Evolutionary conservation across 2,113 vertebrate genomes (phyloP), one percentile per base, ranked within the genome.

Genomic region (Fukomys damarensis): DNA sequence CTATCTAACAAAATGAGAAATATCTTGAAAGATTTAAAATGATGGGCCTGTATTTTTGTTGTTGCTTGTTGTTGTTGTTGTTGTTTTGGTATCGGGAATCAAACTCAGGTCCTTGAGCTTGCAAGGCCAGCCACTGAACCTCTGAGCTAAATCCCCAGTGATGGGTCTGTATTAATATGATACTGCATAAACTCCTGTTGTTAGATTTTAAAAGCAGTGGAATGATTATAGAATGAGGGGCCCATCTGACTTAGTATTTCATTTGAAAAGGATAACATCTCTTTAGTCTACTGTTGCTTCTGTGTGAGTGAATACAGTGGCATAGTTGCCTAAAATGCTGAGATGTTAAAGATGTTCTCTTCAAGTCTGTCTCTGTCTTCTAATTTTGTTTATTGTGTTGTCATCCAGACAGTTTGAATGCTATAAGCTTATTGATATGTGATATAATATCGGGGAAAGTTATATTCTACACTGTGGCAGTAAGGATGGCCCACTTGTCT

Each of bases 381-480:
- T 82, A 59, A 89, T 80, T 96, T 94, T 89, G 76, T 46, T 61
- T 94, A 70, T 54, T 20, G 46, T 68, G 7, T 72, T 84, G 9
- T 89, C 41, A 89, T 80, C 49, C 54, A 28, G 38, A 49, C 5
- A 38, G 28, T 83, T 95, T 86, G 86, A 86, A 91, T 65, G 30
- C 26, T 93, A 41, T 72, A 19, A 87, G 10, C 16, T 81, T 87
- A 90, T 80, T 87, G 41, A 24, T 35, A 81, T 28, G 52, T 94
- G n/a, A 24, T 77, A 80, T 43, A 63, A 79, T 26, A 24, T 68
- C 61, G 90, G 38, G 56, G 85, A 65, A 93, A 66, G 58, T 24
- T n/a, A 41, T 52, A 59, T 58, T 77, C 66, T 16, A 83, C 43
- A 49, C 32, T 70, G 22, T 49, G 72, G 32, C 19, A 52, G 24